A percentile compares a stretch with the other conserved stretches of the same genome.
phyloP scores from a whole-genome alignment of 2,797 vertebrate genomes.

The Characodon lateralis region DNA sequence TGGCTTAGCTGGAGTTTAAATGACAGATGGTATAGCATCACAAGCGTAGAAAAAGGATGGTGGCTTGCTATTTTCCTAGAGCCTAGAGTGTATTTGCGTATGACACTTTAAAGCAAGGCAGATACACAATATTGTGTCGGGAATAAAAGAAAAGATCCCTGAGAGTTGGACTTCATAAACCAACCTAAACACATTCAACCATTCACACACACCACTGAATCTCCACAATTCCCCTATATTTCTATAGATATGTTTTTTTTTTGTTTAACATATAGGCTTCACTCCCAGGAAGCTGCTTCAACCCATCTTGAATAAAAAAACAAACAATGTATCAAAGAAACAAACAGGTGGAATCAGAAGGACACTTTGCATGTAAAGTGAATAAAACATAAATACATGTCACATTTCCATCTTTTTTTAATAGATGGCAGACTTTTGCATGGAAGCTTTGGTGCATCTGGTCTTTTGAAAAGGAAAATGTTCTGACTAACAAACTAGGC shows the following conservation, averaged over 20 bases:
- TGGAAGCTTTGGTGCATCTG: neutral
- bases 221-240: constrained; percentile 5
- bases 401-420: neutral
- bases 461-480: neutral
- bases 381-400: too few relatives aligned
- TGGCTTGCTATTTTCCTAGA: too few relatives aligned
- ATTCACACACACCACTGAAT: constrained; percentile 13
- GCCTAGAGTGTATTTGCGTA: too few relatives aligned
- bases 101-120: too few relatives aligned
- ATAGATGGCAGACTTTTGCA: neutral
- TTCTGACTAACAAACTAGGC: neutral
- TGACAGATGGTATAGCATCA: too few relatives aligned
- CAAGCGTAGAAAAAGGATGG: too few relatives aligned
- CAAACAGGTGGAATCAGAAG: neutral
- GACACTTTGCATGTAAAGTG: too few relatives aligned
- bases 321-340: neutral
- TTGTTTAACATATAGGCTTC: neutral
- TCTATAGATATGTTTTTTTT: neutral
- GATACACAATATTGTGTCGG: too few relatives aligned
- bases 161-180: constrained; percentile 8
- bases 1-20: too few relatives aligned
- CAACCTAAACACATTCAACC: constrained; percentile 4
- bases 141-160: constrained; percentile 28
- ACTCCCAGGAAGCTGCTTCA: too few relatives aligned
- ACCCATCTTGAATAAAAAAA: neutral